These are phyloP conservation scores for Dione vanillae DNA, from an alignment of 2,888 invertebrate species.

Conservation along the genomic window DNA sequence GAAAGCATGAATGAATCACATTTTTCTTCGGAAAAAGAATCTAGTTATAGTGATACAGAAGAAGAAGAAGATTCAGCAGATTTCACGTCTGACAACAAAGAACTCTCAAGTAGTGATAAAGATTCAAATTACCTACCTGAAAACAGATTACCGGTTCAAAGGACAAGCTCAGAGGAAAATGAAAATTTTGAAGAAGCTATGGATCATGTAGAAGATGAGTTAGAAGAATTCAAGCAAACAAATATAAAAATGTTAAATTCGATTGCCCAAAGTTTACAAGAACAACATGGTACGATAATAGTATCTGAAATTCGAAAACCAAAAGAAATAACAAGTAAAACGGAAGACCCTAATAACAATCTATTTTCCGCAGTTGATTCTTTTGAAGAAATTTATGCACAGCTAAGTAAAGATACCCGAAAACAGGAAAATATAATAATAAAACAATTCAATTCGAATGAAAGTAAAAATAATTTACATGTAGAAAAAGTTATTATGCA, in stretches of 20 bases:
- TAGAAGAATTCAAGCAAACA: slow-evolving; percentile 69
- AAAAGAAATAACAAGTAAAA: slow-evolving; percentile 34
- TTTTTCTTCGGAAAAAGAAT: slow-evolving; percentile 70
- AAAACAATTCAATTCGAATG: slow-evolving; percentile 19
- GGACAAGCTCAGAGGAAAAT: slow-evolving; percentile 78
- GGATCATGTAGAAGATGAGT: slow-evolving; percentile 73
- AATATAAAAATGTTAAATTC: slow-evolving; percentile 76
- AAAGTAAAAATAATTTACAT: slow-evolving; percentile 9
- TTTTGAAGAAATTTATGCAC: slow-evolving; percentile 79
- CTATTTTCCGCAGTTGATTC: slow-evolving; percentile 65
- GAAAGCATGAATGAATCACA: slow-evolving; percentile 62
- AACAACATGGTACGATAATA: slow-evolving; percentile 66
- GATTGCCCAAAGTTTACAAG: slow-evolving; percentile 75
- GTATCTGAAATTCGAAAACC: slow-evolving; percentile 49
- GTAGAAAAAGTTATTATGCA: slow-evolving; percentile 15
- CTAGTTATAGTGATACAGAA: slow-evolving; percentile 73
- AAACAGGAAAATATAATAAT: slow-evolving; percentile 21
- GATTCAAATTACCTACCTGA: slow-evolving; percentile 42
- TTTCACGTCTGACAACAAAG: slow-evolving; percentile 69
- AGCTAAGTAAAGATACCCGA: slow-evolving; percentile 55
- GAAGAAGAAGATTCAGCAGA: slow-evolving; percentile 72
- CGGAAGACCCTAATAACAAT: slow-evolving; percentile 71
- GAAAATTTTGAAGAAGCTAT: slow-evolving; percentile 80
- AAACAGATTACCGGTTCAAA: slow-evolving; percentile 48
- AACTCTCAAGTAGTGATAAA: slow-evolving; percentile 60